These are phyloP conservation scores for Atherinosoma microstoma DNA, from an alignment of 2,797 vertebrate species.

Conservation along the genomic window DNA sequence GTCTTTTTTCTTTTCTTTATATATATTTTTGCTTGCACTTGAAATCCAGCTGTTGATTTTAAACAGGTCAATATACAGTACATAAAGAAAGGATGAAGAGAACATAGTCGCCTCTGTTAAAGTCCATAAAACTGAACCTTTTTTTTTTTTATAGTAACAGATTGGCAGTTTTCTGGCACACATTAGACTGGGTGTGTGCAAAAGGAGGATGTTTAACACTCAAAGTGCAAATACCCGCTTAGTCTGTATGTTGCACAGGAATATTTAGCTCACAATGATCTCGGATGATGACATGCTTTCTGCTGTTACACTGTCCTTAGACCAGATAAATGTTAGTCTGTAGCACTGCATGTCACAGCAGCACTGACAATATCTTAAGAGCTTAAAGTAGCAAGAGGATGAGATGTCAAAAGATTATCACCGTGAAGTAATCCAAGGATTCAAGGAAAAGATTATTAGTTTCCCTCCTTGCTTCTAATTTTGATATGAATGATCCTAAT, in stretches of 20 bases:
- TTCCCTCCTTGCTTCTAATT: constrained; percentile 65
- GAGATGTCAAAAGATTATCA: constrained; percentile 74
- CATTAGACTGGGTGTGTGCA: constrained; percentile 25
- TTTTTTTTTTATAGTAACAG: constrained; percentile 58
- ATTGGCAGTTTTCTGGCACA: constrained; percentile 37
- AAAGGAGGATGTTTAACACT: constrained; percentile 36
- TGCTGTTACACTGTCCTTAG: constrained; percentile 42
- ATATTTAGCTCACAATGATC: constrained; percentile 27
- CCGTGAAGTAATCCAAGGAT: constrained; percentile 68
- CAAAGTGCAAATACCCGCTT: constrained; percentile 27
- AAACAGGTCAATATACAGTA: neutral
- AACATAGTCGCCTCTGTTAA: neutral
- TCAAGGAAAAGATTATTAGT: constrained; percentile 62
- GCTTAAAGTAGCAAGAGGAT: constrained; percentile 61
- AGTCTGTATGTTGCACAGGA: constrained; percentile 35
- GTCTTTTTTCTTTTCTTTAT: constrained; percentile 45
- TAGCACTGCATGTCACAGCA: constrained; percentile 34
- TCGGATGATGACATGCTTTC: constrained; percentile 31
- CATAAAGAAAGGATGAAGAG: constrained; percentile 12
- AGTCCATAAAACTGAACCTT: constrained; percentile 32
- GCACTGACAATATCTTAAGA: constrained; percentile 66
- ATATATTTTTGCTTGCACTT: constrained; percentile 22
- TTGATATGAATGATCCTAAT: constrained; percentile 72
- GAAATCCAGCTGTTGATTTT: constrained; percentile 21
- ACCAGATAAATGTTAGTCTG: constrained; percentile 57